A percentile compares a stretch with the other conserved stretches of the same genome.
Evolutionary conservation across 2,888 invertebrate genomes (phyloP).

Genomic region (Phortica okadai): DNA sequence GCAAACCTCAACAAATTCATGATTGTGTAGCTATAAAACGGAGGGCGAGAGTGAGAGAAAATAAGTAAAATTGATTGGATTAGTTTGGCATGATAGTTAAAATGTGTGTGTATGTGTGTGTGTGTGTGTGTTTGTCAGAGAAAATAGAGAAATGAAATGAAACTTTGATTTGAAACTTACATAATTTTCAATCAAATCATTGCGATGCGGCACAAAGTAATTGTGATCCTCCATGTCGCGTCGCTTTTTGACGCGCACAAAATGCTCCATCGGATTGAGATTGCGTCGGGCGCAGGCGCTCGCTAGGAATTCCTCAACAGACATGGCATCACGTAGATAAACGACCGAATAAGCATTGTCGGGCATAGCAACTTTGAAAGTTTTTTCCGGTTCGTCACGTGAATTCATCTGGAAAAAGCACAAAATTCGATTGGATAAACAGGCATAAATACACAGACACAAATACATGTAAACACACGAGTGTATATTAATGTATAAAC

Average conservation of each 20-base stretch:
- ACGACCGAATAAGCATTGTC: constrained; percentile 90
- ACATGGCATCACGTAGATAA: constrained; percentile 92
- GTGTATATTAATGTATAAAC: constrained; percentile 34
- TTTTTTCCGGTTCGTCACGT: constrained; percentile 91
- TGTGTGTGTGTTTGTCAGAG: no score
- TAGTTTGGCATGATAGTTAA: background rate
- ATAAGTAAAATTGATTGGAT: background rate
- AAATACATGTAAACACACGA: background rate
- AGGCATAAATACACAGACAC: constrained; percentile 38
- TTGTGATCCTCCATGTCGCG: constrained; percentile 97
- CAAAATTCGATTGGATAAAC: constrained; percentile 67
- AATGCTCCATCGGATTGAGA: constrained; percentile 96
- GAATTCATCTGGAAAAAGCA: constrained; percentile 84
- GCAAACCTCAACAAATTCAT: constrained; percentile 96
- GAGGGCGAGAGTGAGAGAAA: background rate
- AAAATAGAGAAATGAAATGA: background rate
- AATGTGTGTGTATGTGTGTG: no score
- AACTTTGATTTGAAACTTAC: constrained; percentile 80
- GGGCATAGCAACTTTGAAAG: constrained; percentile 92
- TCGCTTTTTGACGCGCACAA: constrained; percentile 95
- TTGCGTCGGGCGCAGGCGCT: constrained; percentile 94
- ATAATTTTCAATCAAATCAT: constrained; percentile 96
- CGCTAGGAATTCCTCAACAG: constrained; percentile 96
- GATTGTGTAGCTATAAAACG: constrained; percentile 86
- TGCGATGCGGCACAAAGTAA: constrained; percentile 96